Base-by-base conservation (phyloP, 1,140 invertebrate genomes). In the Sipha flava region DNA sequence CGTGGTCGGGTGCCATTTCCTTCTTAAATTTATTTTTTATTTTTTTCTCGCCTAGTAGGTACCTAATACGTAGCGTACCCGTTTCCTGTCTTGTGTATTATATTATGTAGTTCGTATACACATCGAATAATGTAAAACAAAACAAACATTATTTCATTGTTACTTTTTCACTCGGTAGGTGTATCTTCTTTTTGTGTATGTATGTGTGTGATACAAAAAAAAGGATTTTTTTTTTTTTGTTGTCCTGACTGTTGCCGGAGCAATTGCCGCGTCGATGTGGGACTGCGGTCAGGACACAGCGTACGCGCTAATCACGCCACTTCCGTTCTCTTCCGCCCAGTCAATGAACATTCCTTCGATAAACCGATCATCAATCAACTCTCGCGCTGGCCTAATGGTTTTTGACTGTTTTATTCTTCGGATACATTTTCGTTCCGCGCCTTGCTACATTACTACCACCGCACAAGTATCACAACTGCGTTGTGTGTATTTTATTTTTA, bases 331-430 rank as follows among this genome's bases (percentile, higher is more conserved):
- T 54, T 21, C 49, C 10, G 10, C 34, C 49, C 52, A 59, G 73
- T 59, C 73, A 77, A 59, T 59, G 73, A 43, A 77, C 73, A 43
- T 77, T 77, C 73, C 73, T 57, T 52, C 73, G 73, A 77, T 77
- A 37, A 77, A 77, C 73, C 73, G 73, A 77, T 77, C 73, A 77
- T 77, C 73, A 77, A 77, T 77, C 73, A 77, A 77, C 73, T 37
- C 66, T 21, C n/a, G 29, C 66, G 43, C n/a, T 9, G 34, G 21
- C 52, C 73, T 77, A 77, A 77, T 77, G 73, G 73, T 77, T 77
- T 77, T 77, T 9, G n/a, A 59, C 73, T 77, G 54, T 47, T 37
- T 40, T 68, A 45, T 68, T 68, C 21, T 6, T 26, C 12, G 9
- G 9, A 12, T 66, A 40, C 34, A 16, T 26, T 68, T 68, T 68